These are phyloP conservation scores for Lithobius niger DNA, from an alignment of 1,140 invertebrate genomes.

Conservation along the genomic window DNA sequence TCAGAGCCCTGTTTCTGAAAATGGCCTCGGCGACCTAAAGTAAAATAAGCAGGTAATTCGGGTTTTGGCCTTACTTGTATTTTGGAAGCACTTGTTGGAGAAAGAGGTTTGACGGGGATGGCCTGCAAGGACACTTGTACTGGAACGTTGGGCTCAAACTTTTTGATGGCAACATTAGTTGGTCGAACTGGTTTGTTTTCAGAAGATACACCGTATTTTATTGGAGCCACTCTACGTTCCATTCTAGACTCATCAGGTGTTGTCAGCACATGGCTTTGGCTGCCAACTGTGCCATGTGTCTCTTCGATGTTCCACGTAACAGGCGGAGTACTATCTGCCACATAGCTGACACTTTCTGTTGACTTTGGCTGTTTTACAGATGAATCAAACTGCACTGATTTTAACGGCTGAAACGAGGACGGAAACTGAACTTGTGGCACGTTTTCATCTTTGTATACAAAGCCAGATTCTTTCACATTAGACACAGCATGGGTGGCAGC, in stretches of 20 bases:
- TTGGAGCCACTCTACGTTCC: not conserved
- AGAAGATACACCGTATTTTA: not conserved
- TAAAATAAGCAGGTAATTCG: slow-evolving; percentile 18
- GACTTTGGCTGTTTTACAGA: no score
- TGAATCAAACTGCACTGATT: no score
- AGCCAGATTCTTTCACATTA: no score
- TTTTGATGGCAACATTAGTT: not conserved
- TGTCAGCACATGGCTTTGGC: not conserved
- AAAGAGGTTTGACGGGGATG: not conserved
- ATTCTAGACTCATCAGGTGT: not conserved
- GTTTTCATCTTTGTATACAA: no score
- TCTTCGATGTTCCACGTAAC: not conserved
- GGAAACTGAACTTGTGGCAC: no score
- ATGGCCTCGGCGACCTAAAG: not conserved
- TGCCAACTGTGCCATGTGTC: not conserved
- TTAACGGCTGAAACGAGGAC: no score
- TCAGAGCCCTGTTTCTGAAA: not conserved
- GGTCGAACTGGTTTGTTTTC: not conserved
- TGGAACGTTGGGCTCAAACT: not conserved
- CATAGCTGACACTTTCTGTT: no score
- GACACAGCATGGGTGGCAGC: no score
- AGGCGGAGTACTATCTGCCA: no score
- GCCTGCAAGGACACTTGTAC: not conserved
- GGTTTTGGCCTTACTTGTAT: slow-evolving; percentile 16
- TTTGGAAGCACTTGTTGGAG: slow-evolving; percentile 3